A percentile compares a stretch with the other conserved stretches of the same genome.
phyloP scores from a whole-genome alignment of 1,140 invertebrate species.

The Drosophila arawakana region DNA sequence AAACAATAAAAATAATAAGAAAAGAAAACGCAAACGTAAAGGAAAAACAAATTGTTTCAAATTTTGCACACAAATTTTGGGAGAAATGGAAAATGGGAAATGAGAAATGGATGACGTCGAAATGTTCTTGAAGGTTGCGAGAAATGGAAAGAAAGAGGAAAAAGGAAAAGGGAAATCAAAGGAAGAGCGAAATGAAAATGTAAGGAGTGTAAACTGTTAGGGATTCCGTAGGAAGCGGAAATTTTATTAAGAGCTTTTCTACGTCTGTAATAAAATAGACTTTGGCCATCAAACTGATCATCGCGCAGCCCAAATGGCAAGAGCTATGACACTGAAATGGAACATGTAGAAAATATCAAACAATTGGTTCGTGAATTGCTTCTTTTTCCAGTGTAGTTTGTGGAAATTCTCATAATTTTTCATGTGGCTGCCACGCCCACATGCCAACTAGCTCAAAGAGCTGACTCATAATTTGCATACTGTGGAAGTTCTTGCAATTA shows the following conservation, averaged over 20 bases:
- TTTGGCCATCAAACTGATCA: too few species aligned
- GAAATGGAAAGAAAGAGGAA: constrained; percentile 60
- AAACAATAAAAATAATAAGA: too few species aligned
- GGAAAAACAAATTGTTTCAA: constrained; percentile 61
- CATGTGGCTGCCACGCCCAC: constrained; percentile 24
- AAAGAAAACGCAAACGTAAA: constrained; percentile 8
- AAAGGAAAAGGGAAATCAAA: background rate
- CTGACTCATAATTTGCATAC: constrained; percentile 33
- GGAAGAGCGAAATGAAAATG: background rate
- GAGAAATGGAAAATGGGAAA: constrained; percentile 68
- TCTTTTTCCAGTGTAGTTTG: background rate
- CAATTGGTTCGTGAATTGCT: too few species aligned
- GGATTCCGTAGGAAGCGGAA: background rate
- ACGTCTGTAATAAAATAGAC: too few species aligned
- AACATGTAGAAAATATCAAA: too few species aligned
- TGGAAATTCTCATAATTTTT: background rate
- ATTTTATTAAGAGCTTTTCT: background rate
- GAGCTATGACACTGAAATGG: too few species aligned
- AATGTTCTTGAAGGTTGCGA: constrained; percentile 80
- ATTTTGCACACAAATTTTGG: constrained; percentile 59
- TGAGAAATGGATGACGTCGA: constrained; percentile 82
- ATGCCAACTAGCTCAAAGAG: background rate
- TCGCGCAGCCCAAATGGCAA: too few species aligned
- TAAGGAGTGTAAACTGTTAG: constrained; percentile 14
- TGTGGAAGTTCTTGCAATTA: constrained; percentile 41